Evolutionary conservation across 30 jellyfish, hydroid and myxozoan genomes (phyloP).

Genomic region (Aurelia coerulea): DNA sequence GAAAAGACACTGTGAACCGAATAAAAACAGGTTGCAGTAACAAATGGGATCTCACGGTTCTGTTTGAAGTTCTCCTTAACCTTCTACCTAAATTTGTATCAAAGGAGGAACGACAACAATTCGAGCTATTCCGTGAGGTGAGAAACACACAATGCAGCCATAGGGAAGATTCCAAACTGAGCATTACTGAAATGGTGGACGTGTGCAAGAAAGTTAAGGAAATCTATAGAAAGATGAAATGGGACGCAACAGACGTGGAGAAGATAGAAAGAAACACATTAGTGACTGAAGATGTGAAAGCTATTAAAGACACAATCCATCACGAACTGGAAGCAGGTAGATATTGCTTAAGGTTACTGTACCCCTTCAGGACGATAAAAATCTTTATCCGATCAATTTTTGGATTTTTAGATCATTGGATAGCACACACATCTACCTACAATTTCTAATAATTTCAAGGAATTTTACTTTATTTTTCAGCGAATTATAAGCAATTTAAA

Average conservation of each 20-base stretch:
- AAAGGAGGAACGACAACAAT: not conserved
- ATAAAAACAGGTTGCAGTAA: not conserved
- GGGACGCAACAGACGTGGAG: not conserved
- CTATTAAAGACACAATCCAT: not conserved
- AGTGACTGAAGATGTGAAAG: not conserved
- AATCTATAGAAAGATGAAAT: not conserved
- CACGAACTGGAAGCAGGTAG: not conserved
- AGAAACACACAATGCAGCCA: not conserved
- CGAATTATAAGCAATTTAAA: too few species aligned
- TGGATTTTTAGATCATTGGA: too few species aligned
- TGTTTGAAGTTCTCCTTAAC: not conserved
- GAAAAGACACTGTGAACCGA: too few species aligned
- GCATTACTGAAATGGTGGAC: not conserved
- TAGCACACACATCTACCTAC: too few species aligned
- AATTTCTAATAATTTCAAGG: too few species aligned
- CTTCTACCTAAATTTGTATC: not conserved
- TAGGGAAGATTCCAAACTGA: not conserved
- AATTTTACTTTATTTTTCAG: too few species aligned
- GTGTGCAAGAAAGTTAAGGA: not conserved
- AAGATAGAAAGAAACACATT: not conserved
- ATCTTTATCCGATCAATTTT: too few species aligned
- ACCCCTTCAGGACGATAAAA: too few species aligned
- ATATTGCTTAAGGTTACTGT: not conserved
- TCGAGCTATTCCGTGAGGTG: not conserved
- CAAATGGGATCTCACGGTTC: conserved; percentile 1